Evolutionary conservation across 2,113 vertebrate genomes (phyloP), one percentile per base, ranked within the genome.

Genomic region (Bujurquina vittata): DNA sequence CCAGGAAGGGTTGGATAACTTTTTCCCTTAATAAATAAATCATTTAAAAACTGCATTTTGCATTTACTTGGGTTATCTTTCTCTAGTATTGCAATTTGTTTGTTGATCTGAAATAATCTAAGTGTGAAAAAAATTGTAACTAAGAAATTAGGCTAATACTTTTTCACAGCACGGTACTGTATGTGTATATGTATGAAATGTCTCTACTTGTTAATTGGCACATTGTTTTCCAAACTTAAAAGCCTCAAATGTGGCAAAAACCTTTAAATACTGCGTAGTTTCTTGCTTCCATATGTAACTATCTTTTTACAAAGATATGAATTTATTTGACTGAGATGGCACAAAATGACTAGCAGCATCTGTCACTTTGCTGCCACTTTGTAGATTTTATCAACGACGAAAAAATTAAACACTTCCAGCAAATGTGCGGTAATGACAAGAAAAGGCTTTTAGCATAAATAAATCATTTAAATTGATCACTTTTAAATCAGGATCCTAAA

Each of bases 401-500:
- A 62, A 22, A 35, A 77, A 61, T 29, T 23, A n/a, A 54, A 52
- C 49, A 77, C n/a, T 54, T 33, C 12, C 43, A 33, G 58, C 14
- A 54, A 77, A 62, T 61, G 43, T 46, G 0, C 43, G 18, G 11
- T n/a, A 77, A 67, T 43, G 29, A 43, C n/a, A n/a, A 22, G 54
- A 67, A 14, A n/a, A 31, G 54, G 61, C 22, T 20, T 67, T 33
- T 18, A 5, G 55, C 26, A 23, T 46, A 43, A 63, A 3, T 17
- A 40, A 46, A 73, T 54, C 5, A 7, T 75, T 82, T 22, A 46
- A 82, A 65, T 65, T 31, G 75, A 63, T 82, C 33, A 59, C 46
- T 62, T 69, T 80, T 69, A 61, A 72, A 65, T 69, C n/a, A 37
- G 61, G 29, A 65, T 75, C 23, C 37, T 14, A 43, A 72, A 72